Evolutionary conservation across 1,140 invertebrate species (phyloP).

Genomic region (Anoplophora glabripennis): DNA sequence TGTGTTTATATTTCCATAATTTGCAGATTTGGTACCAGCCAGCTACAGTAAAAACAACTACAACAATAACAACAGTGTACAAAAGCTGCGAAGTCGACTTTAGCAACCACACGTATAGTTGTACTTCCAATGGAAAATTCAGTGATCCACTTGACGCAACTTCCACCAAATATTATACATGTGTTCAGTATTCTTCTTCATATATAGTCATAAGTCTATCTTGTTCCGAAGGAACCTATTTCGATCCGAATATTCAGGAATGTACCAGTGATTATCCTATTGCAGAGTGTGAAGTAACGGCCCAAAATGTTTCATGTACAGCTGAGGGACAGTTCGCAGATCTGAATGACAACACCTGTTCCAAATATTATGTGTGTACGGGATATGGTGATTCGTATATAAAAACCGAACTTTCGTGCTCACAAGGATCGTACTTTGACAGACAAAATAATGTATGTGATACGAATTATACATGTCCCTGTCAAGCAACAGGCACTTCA

Average conservation of each 20-base stretch:
- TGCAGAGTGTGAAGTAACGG: neutral
- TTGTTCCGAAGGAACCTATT: neutral
- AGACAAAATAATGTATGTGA: neutral
- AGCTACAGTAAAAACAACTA: too few relatives aligned
- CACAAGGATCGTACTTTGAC: neutral
- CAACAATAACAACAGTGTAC: too few relatives aligned
- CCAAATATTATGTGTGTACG: neutral
- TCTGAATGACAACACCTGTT: neutral
- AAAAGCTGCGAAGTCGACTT: neutral
- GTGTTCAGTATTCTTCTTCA: neutral
- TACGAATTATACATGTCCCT: neutral
- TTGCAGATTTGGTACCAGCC: neutral
- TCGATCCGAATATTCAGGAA: neutral
- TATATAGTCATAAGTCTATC: neutral
- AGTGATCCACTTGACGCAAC: neutral
- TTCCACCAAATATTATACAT: neutral
- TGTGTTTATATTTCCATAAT: constrained; percentile 1
- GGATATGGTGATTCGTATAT: neutral
- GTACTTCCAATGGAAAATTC: neutral
- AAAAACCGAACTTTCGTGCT: neutral
- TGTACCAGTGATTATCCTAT: neutral
- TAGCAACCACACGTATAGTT: neutral
- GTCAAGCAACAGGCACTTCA: neutral
- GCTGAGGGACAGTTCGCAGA: neutral
- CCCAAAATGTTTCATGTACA: neutral